phyloP scores from a whole-genome alignment of 2,113 vertebrate genomes.

The Ivindomyrus marchei region DNA sequence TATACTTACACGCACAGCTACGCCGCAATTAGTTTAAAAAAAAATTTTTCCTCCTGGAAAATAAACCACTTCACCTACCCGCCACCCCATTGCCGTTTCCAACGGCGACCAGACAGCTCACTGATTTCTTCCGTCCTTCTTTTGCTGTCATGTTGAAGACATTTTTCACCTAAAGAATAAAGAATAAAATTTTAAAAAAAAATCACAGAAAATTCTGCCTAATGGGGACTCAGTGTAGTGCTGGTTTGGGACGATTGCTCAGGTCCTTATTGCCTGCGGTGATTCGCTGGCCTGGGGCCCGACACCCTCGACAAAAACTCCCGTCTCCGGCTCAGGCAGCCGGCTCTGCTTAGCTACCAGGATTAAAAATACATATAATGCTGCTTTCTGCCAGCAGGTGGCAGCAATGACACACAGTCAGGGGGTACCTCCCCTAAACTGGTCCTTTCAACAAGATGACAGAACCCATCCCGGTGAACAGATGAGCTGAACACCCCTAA shows the following conservation, averaged over 20 bases:
- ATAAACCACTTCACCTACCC: conserved; percentile 54
- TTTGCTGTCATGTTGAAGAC: conserved; percentile 94
- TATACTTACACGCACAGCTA: neutral
- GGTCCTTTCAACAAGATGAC: neutral
- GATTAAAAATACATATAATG: conserved; percentile 13
- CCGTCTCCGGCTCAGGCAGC: neutral
- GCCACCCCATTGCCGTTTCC: conserved; percentile 87
- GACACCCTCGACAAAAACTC: neutral
- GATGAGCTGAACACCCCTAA: neutral
- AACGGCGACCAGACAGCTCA: conserved; percentile 78
- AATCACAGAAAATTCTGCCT: neutral
- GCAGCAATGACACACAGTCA: conserved; percentile 47
- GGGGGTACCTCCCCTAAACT: neutral
- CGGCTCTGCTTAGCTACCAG: neutral
- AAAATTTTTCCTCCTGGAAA: neutral
- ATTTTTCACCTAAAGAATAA: conserved; percentile 70
- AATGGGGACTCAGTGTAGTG: neutral
- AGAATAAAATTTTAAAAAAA: neutral
- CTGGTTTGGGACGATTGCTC: neutral
- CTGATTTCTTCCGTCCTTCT: conserved; percentile 81
- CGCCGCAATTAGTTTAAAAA: neutral
- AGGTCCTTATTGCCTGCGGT: neutral
- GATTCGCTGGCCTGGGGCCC: neutral
- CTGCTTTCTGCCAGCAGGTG: conserved; percentile 58
- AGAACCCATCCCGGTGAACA: neutral